Base-by-base conservation (phyloP, 2,888 invertebrate species). In the Noctua fimbriata region DNA sequence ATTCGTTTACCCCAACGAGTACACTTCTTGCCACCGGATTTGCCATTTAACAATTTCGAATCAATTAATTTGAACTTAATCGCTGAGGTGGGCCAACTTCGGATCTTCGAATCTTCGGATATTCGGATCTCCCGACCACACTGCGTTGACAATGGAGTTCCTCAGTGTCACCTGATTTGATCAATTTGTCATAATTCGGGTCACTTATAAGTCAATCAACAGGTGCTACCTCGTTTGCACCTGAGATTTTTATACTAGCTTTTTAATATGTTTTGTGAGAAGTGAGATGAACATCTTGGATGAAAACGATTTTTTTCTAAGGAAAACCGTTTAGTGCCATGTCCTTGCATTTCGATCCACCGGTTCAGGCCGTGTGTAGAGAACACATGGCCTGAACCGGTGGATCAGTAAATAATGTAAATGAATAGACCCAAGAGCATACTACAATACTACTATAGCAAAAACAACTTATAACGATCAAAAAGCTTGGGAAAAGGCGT, bases 51-150 rank as follows among this genome's bases (percentile, higher is more conserved):
- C 71, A 76, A 81, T 86, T 86, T 76, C 69, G 73, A 74, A 63
- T 55, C 76, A 79, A 85, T 85, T 85, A 83, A 82, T 86, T 82
- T 83, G 47, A 76, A 79, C 52, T 60, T 72, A 77, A 86, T 67
- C 36, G 60, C n/a, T 76, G 72, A 86, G 76, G 74, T 83, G 36
- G 24, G 63, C 49, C 49, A 76, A 81, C 44, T 81, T 41, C 44
- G 21, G 47, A 52, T 55, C 24, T 49, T 32, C 24, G 65, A 65
- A 24, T 65, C 28, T 72, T 32, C 47, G 32, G 52, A 44, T 63
- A 18, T 36, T 36, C 28, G n/a, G 41, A 72, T 75, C 5, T 9
- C 32, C 24, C 63, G n/a, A 66, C 74, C 72, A 63, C 74, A 58
- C 55, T 9, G 52, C 63, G 66, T 75, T 83, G 63, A 86, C 86